Evolutionary conservation across 2,888 invertebrate species (phyloP).

Genomic region (Folsomia manolachei): DNA sequence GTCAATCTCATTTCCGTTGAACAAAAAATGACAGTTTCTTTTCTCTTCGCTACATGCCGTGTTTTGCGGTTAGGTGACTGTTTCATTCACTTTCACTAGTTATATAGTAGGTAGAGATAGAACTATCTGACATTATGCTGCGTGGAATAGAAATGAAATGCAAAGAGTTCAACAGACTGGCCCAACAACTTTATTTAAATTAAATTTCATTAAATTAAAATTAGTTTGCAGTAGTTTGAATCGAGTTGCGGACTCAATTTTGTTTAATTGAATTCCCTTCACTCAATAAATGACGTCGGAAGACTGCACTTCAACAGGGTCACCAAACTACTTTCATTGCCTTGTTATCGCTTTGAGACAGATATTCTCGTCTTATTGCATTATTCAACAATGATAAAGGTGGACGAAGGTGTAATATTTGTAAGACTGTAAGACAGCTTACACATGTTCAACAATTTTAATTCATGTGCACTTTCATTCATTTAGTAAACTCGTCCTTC

Average conservation of each 20-base stretch:
- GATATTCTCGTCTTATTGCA: too few species aligned
- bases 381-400: too few species aligned
- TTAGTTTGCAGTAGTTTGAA: not conserved
- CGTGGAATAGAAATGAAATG: too few species aligned
- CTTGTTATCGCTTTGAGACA: too few species aligned
- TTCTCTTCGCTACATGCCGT: not conserved
- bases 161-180: too few species aligned
- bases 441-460: not conserved
- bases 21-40: not conserved
- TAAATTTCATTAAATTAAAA: slow-evolving; percentile 1
- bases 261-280: slow-evolving; percentile 15
- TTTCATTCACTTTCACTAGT: not conserved
- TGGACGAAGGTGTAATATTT: not conserved
- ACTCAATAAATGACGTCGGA: slow-evolving; percentile 3
- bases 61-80: not conserved
- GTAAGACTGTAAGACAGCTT: not conserved
- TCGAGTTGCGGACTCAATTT: slow-evolving; percentile 4
- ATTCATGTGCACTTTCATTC: not conserved
- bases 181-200: not conserved
- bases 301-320: not conserved
- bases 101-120: not conserved
- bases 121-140: not conserved
- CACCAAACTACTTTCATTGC: not conserved
- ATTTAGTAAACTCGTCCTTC: not conserved
- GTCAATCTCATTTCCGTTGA: not conserved